Evolutionary conservation across 2,113 vertebrate genomes (phyloP).

Genomic region (Syrmaticus mikado): DNA sequence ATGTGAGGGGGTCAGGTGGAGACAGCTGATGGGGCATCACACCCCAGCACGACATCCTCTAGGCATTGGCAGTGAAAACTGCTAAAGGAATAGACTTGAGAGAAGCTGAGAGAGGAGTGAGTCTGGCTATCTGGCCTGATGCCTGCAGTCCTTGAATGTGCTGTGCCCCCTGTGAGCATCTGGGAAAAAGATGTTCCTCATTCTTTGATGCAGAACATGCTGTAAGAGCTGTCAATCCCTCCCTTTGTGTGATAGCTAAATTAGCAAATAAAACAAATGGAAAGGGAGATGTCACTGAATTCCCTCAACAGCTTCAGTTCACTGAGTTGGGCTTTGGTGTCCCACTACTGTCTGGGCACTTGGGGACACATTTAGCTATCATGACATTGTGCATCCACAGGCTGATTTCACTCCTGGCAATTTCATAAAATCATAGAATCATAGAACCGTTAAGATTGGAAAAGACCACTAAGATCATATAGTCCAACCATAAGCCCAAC

Average conservation of each 20-base stretch:
- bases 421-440: too few relatives aligned
- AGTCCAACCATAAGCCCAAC: too few relatives aligned
- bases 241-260: not conserved
- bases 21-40: not conserved
- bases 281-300: not conserved
- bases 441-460: too few relatives aligned
- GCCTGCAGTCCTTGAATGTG: not conserved
- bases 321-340: not conserved
- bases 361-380: not conserved
- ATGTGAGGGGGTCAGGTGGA: not conserved
- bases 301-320: not conserved
- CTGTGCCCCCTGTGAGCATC: not conserved
- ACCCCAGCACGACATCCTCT: not conserved
- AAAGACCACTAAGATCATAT: too few relatives aligned
- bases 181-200: not conserved
- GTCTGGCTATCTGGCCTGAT: not conserved
- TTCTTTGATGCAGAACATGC: fast-evolving
- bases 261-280: not conserved
- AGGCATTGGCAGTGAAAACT: not conserved
- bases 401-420: not conserved
- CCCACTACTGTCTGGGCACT: not conserved
- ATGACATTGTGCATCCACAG: not conserved
- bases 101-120: not conserved
- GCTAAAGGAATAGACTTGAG: not conserved
- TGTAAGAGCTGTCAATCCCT: not conserved